These are phyloP conservation scores for Platyura marginata DNA, from an alignment of 1,140 invertebrate genomes.

Conservation along the genomic window DNA sequence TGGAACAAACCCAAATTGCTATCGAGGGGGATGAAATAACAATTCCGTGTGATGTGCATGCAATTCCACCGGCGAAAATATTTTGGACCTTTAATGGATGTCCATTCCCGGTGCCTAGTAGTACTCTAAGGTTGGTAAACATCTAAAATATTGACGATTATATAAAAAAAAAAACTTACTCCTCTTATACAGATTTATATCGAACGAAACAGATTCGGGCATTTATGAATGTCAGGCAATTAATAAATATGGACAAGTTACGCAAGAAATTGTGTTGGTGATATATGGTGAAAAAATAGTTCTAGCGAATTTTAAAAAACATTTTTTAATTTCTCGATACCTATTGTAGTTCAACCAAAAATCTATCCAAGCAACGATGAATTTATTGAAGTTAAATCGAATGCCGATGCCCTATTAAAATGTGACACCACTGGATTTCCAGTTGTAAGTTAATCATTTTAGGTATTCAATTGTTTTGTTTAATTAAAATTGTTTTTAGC, in stretches of 20 bases:
- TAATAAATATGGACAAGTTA: neutral
- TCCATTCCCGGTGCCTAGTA: too few species aligned
- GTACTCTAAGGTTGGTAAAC: too few species aligned
- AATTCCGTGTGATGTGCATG: neutral
- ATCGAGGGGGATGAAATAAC: neutral
- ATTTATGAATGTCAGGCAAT: neutral
- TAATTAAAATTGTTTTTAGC: too few species aligned
- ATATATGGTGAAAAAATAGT: neutral
- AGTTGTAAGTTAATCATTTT: neutral
- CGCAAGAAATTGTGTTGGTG: neutral
- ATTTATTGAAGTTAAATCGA: neutral
- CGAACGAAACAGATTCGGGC: neutral
- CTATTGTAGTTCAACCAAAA: neutral
- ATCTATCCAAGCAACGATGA: neutral
- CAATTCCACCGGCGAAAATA: neutral
- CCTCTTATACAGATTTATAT: too few species aligned
- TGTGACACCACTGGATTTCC: neutral
- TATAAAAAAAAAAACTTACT: too few species aligned
- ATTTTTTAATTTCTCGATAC: too few species aligned
- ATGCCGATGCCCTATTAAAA: neutral
- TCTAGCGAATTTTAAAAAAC: too few species aligned
- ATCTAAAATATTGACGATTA: too few species aligned
- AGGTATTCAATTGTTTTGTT: too few species aligned
- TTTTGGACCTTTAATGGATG: neutral
- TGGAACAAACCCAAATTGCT: neutral